These are phyloP conservation scores for Echinops telfairi DNA, from an alignment of 2,113 vertebrate species.

Conservation along the genomic window DNA sequence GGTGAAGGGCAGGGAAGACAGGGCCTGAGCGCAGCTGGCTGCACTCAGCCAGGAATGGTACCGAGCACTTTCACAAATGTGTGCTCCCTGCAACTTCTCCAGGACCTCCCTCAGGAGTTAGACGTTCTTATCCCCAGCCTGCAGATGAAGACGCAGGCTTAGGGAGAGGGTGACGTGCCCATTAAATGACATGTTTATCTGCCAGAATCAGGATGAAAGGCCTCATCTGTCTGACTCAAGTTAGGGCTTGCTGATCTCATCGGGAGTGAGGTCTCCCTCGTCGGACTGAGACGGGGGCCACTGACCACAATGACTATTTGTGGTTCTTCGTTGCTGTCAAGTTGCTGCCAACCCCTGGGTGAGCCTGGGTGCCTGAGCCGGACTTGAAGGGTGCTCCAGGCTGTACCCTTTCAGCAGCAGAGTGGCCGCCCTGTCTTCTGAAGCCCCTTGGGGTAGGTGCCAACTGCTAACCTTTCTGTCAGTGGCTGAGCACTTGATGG, in stretches of 20 bases:
- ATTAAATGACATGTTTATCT: neutral
- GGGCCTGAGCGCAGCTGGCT: too few relatives aligned
- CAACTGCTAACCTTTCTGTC: neutral
- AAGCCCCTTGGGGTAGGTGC: neutral
- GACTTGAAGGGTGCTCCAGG: neutral
- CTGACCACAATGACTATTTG: neutral
- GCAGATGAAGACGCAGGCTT: neutral
- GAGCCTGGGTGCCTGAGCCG: neutral
- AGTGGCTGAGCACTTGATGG: neutral
- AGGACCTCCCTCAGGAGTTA: neutral
- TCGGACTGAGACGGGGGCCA: neutral
- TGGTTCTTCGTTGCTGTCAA: neutral
- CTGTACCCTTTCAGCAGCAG: neutral
- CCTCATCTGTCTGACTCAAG: neutral
- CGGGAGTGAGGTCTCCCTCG: neutral
- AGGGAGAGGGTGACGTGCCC: neutral
- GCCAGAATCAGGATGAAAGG: neutral
- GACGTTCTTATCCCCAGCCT: neutral
- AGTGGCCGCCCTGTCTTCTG: neutral
- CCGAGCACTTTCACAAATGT: neutral
- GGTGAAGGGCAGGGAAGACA: too few relatives aligned
- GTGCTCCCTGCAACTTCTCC: neutral
- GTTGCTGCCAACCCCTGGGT: neutral
- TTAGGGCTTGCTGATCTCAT: neutral
- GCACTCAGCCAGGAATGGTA: too few relatives aligned